Base-by-base conservation (phyloP, 1,140 invertebrate genomes). In the Rhagoletis zephyria region DNA sequence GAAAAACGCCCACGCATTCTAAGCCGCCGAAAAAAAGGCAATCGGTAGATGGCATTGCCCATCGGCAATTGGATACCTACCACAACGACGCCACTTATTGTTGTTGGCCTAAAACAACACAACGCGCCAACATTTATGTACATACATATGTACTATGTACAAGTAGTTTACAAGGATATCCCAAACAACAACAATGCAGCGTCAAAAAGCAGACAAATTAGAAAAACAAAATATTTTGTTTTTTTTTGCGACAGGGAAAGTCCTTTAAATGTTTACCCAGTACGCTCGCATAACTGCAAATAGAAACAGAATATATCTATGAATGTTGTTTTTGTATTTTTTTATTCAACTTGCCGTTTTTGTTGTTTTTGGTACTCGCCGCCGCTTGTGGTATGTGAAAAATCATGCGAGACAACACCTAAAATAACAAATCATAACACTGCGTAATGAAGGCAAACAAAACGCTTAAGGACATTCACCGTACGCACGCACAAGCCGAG, bases 341-440 rank as follows among this genome's bases (percentile, higher is more conserved):
- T 56, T 56, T 74, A 74, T 74, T 48, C 1, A 12, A 48, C 42
- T 56, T 81, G 74, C 45, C 56, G 74, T 81, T 56, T 19, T 81
- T 56, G 67, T 10, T 19, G 30, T 67, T 67, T 67, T 67, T 67
- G 42, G 70, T 48, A 48, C 42, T 48, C 48, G 45, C n/a, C 16
- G 7, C 7, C 6, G 19, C 56, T 81, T 85, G 85, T 63, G 85
- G 85, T 85, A 85, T 63, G 85, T 85, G 85, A 85, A 85, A 85
- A 63, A 85, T 85, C 42, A 85, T 42, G 59, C 85, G 56, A 85
- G 85, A 85, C 85, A 85, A 85, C 85, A 85, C 85, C 60, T 85
- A 85, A 85, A 85, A 85, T 30, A 85, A 85, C 85, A 85, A 85
- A 85, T 85, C 85, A 60, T 85, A 85, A 85, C 85, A 85, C 85